Evolutionary conservation across 2,113 vertebrate genomes (phyloP).

Genomic region (Puntigrus tetrazona): DNA sequence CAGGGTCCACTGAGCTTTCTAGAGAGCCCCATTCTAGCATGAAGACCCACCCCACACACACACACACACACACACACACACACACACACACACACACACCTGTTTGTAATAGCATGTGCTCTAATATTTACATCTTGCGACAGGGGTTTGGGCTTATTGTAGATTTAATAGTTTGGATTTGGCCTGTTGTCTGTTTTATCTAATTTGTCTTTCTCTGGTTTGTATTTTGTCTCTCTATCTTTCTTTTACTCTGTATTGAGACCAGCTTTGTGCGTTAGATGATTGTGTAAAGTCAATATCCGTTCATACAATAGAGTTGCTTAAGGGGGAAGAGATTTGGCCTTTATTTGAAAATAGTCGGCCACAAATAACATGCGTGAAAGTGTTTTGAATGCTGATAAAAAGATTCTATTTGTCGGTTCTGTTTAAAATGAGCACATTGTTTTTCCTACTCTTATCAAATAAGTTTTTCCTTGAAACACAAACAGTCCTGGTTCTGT

Average conservation of each 20-base stretch:
- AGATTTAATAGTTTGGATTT: background rate
- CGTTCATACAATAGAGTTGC: constrained; percentile 46
- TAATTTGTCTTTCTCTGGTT: background rate
- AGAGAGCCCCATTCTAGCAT: background rate
- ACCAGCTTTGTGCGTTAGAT: constrained; percentile 50
- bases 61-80: too few species aligned
- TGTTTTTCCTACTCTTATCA: constrained; percentile 17
- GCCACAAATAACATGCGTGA: background rate
- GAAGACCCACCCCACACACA: background rate
- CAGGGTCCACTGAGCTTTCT: constrained; percentile 19
- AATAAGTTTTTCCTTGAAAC: constrained; percentile 23
- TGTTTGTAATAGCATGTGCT: too few species aligned
- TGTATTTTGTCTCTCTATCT: background rate
- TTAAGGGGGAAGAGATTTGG: constrained; percentile 3
- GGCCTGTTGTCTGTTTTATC: background rate
- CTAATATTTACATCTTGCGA: too few species aligned
- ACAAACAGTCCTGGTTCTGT: background rate
- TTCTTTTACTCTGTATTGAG: constrained; percentile 28
- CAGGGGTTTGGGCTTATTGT: background rate
- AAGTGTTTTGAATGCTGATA: constrained; percentile 26
- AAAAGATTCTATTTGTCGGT: background rate
- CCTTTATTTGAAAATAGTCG: constrained; percentile 36
- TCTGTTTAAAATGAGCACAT: constrained; percentile 10
- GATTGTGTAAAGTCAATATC: constrained; percentile 48
- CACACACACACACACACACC: too few species aligned